Percentiles rank a stretch among this genome's conserved stretches.
phyloP scores from a whole-genome alignment of 2,113 vertebrate genomes.

The Entosphenus tridentatus region DNA sequence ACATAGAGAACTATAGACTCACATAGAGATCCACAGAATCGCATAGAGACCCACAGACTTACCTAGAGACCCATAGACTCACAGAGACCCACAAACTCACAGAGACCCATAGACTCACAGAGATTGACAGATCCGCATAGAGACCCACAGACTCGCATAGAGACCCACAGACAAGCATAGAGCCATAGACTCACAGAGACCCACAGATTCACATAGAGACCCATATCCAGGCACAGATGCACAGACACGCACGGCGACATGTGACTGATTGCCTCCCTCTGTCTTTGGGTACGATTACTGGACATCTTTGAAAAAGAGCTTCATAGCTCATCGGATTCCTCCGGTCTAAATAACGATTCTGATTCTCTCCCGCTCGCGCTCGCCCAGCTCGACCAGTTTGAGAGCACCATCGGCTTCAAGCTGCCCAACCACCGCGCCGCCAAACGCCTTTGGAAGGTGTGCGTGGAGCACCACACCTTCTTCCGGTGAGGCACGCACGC shows the following conservation, averaged over 20 bases:
- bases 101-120: neutral
- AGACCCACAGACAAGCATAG: neutral
- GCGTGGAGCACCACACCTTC: constrained; percentile 93
- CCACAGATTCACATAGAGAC: neutral
- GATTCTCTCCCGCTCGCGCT: constrained; percentile 2
- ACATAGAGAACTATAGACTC: no score
- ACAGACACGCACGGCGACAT: neutral
- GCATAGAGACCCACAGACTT: neutral
- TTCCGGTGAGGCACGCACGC: constrained; percentile 43
- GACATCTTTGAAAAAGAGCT: no score
- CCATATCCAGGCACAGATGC: neutral
- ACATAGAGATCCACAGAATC: neutral
- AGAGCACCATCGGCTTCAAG: constrained; percentile 93
- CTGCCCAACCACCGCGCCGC: constrained; percentile 79
- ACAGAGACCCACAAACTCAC: neutral
- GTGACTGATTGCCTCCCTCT: neutral
- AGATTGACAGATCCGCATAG: neutral
- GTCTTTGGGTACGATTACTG: no score
- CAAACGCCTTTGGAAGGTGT: constrained; percentile 98
- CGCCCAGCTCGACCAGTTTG: constrained; percentile 63
- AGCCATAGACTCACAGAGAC: neutral
- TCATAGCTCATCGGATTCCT: no score
- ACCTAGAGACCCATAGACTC: neutral
- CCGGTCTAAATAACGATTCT: no score
- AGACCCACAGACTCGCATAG: neutral